Conservation (phyloP, 2,797 vertebrate genomes). For the Acomys russatus region DNA sequence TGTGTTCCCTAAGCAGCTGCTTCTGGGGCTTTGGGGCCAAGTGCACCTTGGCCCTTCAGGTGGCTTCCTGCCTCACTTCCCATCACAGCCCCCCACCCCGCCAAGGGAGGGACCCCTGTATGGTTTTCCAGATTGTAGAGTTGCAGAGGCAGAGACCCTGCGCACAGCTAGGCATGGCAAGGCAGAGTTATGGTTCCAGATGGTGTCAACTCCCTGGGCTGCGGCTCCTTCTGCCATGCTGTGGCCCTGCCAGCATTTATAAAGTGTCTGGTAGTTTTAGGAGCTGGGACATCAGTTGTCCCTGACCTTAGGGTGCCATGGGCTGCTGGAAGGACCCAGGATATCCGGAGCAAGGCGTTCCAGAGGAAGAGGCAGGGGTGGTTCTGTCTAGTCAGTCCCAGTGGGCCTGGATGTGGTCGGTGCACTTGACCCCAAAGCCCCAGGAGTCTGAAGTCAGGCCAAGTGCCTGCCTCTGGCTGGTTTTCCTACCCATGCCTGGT, state of each 20-base stretch:
- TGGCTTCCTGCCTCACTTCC: neutral
- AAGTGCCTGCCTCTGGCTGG: rapidly evolving
- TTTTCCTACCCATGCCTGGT: neutral
- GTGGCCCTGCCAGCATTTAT: rapidly evolving
- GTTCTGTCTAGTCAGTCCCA: neutral
- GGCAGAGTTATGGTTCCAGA: neutral
- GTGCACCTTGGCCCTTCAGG: rapidly evolving
- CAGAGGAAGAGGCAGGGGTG: rapidly evolving
- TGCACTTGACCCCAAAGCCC: too few relatives aligned
- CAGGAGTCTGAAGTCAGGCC: neutral
- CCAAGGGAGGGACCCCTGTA: too few relatives aligned
- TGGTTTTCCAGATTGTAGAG: neutral
- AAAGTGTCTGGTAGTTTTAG: too few relatives aligned
- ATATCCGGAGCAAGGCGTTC: neutral
- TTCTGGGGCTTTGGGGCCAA: neutral
- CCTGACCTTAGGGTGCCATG: neutral
- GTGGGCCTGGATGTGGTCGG: neutral
- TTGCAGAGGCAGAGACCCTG: too few relatives aligned
- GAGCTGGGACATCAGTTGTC: neutral
- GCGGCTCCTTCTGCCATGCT: neutral
- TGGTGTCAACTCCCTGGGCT: neutral
- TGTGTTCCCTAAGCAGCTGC: neutral
- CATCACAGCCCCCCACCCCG: too few relatives aligned
- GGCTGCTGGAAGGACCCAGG: neutral
- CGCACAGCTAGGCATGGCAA: rapidly evolving